Evolutionary conservation across 2,888 invertebrate genomes (phyloP).

Genomic region (Epirrhoe tristata): DNA sequence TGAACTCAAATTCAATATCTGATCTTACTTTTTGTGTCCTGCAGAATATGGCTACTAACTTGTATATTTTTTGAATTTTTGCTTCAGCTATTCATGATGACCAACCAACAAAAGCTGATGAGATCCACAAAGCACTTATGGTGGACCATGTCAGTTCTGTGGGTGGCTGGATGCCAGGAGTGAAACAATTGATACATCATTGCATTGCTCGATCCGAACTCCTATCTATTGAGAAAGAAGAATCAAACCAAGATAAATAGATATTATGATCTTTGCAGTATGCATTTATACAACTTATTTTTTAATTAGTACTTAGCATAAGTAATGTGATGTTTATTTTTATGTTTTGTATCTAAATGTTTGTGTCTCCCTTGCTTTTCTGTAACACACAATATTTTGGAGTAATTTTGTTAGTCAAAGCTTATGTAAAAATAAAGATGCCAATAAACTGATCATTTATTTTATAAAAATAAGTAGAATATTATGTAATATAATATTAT

Average conservation of each 20-base stretch:
- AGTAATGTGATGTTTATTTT: constrained; percentile 29
- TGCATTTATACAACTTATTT: not conserved
- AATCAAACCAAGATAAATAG: constrained; percentile 28
- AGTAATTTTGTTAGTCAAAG: constrained; percentile 17
- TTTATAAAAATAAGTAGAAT: constrained; percentile 16
- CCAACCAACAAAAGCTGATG: constrained; percentile 80
- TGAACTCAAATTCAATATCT: not conserved
- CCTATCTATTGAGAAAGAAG: constrained; percentile 73
- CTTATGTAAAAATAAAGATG: not conserved
- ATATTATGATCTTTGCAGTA: not conserved
- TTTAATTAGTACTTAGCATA: not conserved
- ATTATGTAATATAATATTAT: too few relatives aligned
- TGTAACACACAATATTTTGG: constrained; percentile 14
- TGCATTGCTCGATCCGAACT: constrained; percentile 74
- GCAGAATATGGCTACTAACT: too few relatives aligned
- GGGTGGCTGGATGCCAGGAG: constrained; percentile 86
- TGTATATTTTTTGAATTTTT: not conserved
- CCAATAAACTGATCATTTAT: constrained; percentile 12
- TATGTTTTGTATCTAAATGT: constrained; percentile 15
- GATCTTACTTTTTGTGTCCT: too few relatives aligned
- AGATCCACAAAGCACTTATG: constrained; percentile 86
- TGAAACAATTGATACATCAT: constrained; percentile 85
- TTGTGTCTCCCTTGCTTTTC: constrained; percentile 21
- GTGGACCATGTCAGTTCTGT: constrained; percentile 85
- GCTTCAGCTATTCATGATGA: constrained; percentile 81